Base-by-base conservation (phyloP, 1,140 invertebrate genomes). In the Platyura marginata region DNA sequence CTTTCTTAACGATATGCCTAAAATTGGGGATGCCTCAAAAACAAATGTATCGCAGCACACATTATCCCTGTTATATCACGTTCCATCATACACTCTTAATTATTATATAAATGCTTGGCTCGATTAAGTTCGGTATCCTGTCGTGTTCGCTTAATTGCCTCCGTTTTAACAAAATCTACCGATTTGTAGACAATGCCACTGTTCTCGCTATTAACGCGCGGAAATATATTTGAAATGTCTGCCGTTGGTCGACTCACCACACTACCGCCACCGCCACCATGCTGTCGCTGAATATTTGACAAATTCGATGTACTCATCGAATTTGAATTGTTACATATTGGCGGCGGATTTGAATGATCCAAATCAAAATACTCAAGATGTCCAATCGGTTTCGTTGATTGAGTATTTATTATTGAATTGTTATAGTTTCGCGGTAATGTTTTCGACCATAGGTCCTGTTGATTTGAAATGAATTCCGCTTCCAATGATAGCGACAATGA, bases 131-230 rank as follows among this genome's bases (percentile, higher is more conserved):
- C 82, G 1, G 84, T 75, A 51, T 80, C 76, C 54, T 85, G 77
- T 36, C 81, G 70, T n/a, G 84, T 88, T 45, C 79, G 71, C 62
- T 88, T 89, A 51, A 92, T 89, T 5, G 85, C 87, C 55, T 89
- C 75, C 0, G 88, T 92, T 69, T 90, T 90, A 13, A 87, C 63
- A 66, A 92, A 92, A 61, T 92, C 88, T 0, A 92, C 84, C 1
- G 77, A 83, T 63, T 89, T 89, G 56, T 92, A 92, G 5, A 85
- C 80, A 1, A 80, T 82, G 3, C 38, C 61, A 46, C 66, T 67
- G 34, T 46, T 46, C 15, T 21, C 9, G 0, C 42, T 44, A 4
- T 49, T 50, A n/a, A n/a, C n/a, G n/a, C n/a, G n/a, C n/a, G n/a
- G n/a, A n/a, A n/a, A n/a, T n/a, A n/a, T n/a, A n/a, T n/a, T n/a